Conservation (phyloP, 2,797 vertebrate genomes). For the Melanotaenia pygmaea region DNA sequence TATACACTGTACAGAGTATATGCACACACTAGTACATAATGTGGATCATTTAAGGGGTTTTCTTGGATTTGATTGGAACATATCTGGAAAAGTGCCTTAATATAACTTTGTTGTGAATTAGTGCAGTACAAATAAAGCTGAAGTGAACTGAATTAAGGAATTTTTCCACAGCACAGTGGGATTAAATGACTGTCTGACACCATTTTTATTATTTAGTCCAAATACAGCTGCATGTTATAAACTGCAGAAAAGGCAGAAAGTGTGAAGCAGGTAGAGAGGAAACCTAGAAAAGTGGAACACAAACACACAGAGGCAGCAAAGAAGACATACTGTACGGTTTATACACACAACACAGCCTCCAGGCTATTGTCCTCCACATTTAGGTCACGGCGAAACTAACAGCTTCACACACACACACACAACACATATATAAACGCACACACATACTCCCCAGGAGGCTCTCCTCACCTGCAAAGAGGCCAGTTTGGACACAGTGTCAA, state of each 20-base stretch:
- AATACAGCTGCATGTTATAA: not conserved
- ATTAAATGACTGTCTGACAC: not conserved
- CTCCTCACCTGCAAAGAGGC: constrained; percentile 78
- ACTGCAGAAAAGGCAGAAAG: not conserved
- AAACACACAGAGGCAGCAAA: constrained; percentile 49
- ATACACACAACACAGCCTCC: constrained; percentile 58
- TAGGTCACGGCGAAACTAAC: constrained; percentile 72
- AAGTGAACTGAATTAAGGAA: too few species aligned
- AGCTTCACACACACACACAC: constrained; percentile 47
- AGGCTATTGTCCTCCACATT: constrained; percentile 79
- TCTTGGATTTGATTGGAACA: too few species aligned
- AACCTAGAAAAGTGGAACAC: constrained; percentile 38
- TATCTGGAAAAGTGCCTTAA: too few species aligned
- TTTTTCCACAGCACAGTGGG: not conserved
- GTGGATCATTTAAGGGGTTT: too few species aligned
- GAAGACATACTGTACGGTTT: constrained; percentile 41
- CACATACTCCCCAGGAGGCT: constrained; percentile 68
- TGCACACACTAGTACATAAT: too few species aligned
- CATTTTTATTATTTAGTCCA: not conserved
- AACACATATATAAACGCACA: constrained; percentile 23
- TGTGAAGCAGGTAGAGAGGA: constrained; percentile 31
- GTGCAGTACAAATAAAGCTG: too few species aligned
- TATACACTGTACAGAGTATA: too few species aligned
- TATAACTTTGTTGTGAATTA: too few species aligned
- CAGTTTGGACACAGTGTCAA: constrained; percentile 80